Evolutionary conservation across 2,113 vertebrate genomes (phyloP).

Genomic region (Syrrhaptes paradoxus): DNA sequence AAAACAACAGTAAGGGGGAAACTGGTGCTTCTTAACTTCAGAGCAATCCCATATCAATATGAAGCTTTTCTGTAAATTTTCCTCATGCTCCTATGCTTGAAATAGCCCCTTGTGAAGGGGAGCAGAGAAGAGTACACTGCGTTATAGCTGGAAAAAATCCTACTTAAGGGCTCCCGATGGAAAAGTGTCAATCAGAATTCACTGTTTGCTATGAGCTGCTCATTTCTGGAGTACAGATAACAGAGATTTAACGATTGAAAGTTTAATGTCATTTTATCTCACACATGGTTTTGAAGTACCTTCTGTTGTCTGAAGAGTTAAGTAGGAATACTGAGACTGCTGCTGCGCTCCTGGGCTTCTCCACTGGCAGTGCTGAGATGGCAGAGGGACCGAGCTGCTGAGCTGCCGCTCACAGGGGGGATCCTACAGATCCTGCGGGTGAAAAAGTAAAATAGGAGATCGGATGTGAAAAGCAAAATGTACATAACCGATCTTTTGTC

Average conservation of each 20-base stretch:
- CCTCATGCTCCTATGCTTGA: background rate
- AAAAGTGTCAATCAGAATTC: conserved; percentile 32
- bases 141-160: conserved; percentile 42
- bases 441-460: background rate
- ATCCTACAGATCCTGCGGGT: background rate
- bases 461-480: conserved; percentile 21
- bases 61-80: conserved; percentile 37
- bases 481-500: background rate
- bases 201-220: background rate
- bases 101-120: background rate
- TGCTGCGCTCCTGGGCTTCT: conserved; percentile 17
- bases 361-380: background rate
- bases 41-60: background rate
- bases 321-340: conserved; percentile 28
- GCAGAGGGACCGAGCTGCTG: background rate
- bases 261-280: conserved; percentile 31
- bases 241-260: conserved; percentile 1
- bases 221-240: conserved; percentile 6
- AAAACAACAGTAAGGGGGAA: background rate
- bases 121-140: background rate
- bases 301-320: conserved; percentile 37
- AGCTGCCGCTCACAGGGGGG: background rate
- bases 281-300: conserved; percentile 4
- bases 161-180: conserved; percentile 35
- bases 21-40: conserved; percentile 24